Base-by-base conservation (phyloP, 2,888 invertebrate genomes). In the Cephus spinipes region DNA sequence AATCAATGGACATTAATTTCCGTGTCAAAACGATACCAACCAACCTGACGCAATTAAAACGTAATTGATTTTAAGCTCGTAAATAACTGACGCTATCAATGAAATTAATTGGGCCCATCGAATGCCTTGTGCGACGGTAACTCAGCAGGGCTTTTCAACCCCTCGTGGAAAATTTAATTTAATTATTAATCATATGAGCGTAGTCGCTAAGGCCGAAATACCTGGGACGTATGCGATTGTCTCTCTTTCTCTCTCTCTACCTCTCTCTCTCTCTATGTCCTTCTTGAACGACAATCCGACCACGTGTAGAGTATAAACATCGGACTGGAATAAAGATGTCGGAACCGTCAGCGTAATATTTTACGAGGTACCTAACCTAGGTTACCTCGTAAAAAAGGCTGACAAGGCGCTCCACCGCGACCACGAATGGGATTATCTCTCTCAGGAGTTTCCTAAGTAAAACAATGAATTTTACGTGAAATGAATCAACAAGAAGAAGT, bases 211-310 rank as follows among this genome's bases (percentile, higher is more conserved):
- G 15, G 23, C 4, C 15, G 1, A 40, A 23, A 23, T 40, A 40
- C 23, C 40, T 40, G 15, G 40, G 9, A 23, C 23, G 9, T 55
- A 23, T 55, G 55, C 55, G 55, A 55, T 2, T 1, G 15, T n/a
- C 68, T 40, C 34, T 30, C 35, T 11, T 55, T 69, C 68, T 36
- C 33, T 74, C 69, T 76, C 76, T 69, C 69, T 75, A 73, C 36
- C 71, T 76, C 71, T 30, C 69, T 74, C 73, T 79, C 73, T 33
- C 36, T 35, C 35, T 35, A 11, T 11, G 11, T 11, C 35, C 30
- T 33, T 30, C 30, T 33, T 12, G 71, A 71, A 23, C 71, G 11
- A 71, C 6, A 33, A 71, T 55, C 55, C 55, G 55, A 55, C 23
- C 55, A 55, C 55, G 23, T 9, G 55, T 23, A 55, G 23, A 55